Evolutionary conservation across 2,888 invertebrate genomes (phyloP).

Genomic region (Eilema sororculum): DNA sequence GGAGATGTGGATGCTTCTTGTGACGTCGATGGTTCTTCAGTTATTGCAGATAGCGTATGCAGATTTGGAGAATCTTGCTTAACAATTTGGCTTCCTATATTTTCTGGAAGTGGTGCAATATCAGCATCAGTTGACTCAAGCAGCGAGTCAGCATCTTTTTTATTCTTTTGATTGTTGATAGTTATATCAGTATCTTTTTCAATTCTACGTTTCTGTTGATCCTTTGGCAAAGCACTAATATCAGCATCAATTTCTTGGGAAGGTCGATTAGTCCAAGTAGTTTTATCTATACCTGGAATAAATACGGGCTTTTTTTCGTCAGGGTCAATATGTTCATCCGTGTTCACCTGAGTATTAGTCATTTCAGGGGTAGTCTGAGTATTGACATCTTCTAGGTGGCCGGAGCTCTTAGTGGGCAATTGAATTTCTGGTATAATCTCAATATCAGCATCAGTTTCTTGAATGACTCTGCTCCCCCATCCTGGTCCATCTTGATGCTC

Average conservation of each 20-base stretch:
- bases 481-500: not conserved
- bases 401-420: not conserved
- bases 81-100: not conserved
- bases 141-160: not conserved
- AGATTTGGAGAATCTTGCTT: not conserved
- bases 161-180: not conserved
- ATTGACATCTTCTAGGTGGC: not conserved
- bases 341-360: not conserved
- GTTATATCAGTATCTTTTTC: not conserved
- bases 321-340: not conserved
- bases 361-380: not conserved
- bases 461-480: not conserved
- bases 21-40: not conserved
- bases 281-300: not conserved
- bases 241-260: constrained; percentile 18
- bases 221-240: constrained; percentile 1
- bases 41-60: not conserved
- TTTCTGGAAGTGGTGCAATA: not conserved
- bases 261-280: not conserved
- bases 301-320: not conserved
- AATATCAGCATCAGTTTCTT: constrained; percentile 19
- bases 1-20: not conserved
- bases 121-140: constrained; percentile 9
- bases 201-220: not conserved
- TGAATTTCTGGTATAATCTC: constrained; percentile 2